These are phyloP conservation scores for Tympanoctomys barrerae DNA, from an alignment of 2,797 vertebrate species.

Conservation along the genomic window DNA sequence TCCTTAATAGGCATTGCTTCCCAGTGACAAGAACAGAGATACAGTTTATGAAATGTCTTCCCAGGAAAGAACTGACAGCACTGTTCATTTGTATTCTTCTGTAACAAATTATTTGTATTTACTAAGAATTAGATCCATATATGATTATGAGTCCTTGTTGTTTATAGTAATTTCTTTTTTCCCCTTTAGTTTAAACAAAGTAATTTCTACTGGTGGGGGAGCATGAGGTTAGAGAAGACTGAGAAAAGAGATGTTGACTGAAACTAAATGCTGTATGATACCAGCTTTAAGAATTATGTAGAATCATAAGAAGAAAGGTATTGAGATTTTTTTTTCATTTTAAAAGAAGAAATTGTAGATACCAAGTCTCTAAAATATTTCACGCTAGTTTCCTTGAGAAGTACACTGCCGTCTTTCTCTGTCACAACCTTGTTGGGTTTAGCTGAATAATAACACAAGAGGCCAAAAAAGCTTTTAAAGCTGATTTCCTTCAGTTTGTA, in stretches of 20 bases:
- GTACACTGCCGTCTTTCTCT: not conserved
- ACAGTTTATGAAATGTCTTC: not conserved
- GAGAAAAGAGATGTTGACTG: slow-evolving; percentile 65
- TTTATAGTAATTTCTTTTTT: slow-evolving; percentile 32
- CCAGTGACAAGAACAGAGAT: not conserved
- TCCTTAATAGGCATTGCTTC: slow-evolving; percentile 19
- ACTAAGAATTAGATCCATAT: not conserved
- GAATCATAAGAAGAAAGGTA: slow-evolving; percentile 57
- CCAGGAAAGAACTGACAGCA: not conserved
- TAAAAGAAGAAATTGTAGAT: slow-evolving; percentile 57
- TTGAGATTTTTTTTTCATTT: slow-evolving; percentile 30
- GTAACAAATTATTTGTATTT: slow-evolving; percentile 33
- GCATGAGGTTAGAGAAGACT: not conserved
- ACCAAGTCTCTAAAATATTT: slow-evolving; percentile 63
- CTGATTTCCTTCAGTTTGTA: slow-evolving; percentile 82
- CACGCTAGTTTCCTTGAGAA: slow-evolving; percentile 69
- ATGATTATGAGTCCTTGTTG: slow-evolving; percentile 19
- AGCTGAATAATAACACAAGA: slow-evolving; percentile 76
- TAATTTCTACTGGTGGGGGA: slow-evolving; percentile 36
- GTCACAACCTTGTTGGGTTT: slow-evolving; percentile 69
- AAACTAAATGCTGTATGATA: slow-evolving; percentile 62
- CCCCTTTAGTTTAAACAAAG: slow-evolving; percentile 54
- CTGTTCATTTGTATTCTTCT: slow-evolving; percentile 40
- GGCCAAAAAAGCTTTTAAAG: slow-evolving; percentile 85
- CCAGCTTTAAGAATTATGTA: slow-evolving; percentile 64